Base-by-base conservation (phyloP, 2,888 invertebrate genomes). In the Agrotis ipsilon region DNA sequence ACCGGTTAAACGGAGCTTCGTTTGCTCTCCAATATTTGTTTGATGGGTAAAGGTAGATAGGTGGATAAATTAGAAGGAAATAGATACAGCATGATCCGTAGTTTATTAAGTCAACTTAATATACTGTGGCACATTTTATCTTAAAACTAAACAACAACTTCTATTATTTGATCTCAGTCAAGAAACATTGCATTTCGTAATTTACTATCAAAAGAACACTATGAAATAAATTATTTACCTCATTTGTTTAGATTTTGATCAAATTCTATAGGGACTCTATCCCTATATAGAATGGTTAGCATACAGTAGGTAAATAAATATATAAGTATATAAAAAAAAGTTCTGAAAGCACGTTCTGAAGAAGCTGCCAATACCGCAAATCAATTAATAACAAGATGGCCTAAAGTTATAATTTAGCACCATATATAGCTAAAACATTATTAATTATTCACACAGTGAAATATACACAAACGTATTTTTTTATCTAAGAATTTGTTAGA, bases 81-180 rank as follows among this genome's bases (percentile, higher is more conserved):
- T 0, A 45, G 0, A 21, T 24, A 59, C 32, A 51, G 51, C 51
- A 24, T 59, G 24, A 63, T 43, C 11, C 19, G 1, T 52, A 46
- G 65, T 79, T 79, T 79, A 72, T 75, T 78, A 9, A 21, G 24
- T 16, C 27, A 66, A 65, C 60, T 32, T 54, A 69, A 27, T 65
- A 57, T 24, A 52, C 45, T 27, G 64, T 59, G 52, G 58, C 43
- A 79, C 67, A 64, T 59, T 67, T 55, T 18, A 19, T 48, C 65
- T 79, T 79, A 79, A 4, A 68, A 65, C 55, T 79, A 79, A 68
- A 27, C 19, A 62, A 70, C 24, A 59, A 48, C n/a, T 18, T n/a
- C 27, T 46, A 24, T 51, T 67, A 71, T 21, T n/a, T 21, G 14
- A 48, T 21, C n/a, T 68, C 27, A 61, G 51, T 52, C 64, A 55